These are phyloP conservation scores for Tyrannus savana DNA, from an alignment of 2,113 vertebrate genomes.

Conservation along the genomic window DNA sequence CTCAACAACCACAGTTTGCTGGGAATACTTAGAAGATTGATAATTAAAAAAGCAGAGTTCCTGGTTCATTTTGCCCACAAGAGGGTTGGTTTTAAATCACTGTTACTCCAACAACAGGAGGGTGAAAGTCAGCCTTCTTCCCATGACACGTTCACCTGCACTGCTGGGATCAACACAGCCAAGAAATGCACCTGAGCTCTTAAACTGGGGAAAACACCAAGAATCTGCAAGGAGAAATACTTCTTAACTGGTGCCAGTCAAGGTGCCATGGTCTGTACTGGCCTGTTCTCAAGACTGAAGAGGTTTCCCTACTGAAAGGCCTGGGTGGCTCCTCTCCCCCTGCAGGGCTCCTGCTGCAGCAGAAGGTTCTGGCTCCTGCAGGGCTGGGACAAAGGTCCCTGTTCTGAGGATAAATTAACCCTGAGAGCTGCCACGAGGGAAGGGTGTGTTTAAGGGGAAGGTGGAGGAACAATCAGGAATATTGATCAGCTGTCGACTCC, in stretches of 20 bases:
- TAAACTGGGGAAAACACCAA: not conserved
- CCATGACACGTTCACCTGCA: not conserved
- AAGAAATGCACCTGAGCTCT: not conserved
- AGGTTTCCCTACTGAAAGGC: not conserved
- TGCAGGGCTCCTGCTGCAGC: not conserved
- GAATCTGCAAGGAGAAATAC: not conserved
- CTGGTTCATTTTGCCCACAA: not conserved
- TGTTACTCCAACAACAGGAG: not conserved
- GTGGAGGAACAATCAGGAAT: accelerated
- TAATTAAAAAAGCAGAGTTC: not conserved
- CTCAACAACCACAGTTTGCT: not conserved
- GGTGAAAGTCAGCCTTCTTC: not conserved
- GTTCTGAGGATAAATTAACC: not conserved
- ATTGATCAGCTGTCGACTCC: not conserved
- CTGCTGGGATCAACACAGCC: not conserved
- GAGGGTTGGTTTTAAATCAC: not conserved
- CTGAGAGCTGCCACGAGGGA: not conserved
- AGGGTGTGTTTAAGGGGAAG: not conserved
- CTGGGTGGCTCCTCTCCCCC: not conserved
- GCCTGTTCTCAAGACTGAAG: not conserved
- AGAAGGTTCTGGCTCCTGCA: not conserved
- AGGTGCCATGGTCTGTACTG: not conserved
- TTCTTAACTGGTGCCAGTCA: not conserved
- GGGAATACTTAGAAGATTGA: not conserved
- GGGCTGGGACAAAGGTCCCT: not conserved